A percentile compares a stretch with the other conserved stretches of the same genome.
These are phyloP conservation scores for Perca schrenkii DNA, from an alignment of 2,113 vertebrate genomes.

Conservation along the genomic window DNA sequence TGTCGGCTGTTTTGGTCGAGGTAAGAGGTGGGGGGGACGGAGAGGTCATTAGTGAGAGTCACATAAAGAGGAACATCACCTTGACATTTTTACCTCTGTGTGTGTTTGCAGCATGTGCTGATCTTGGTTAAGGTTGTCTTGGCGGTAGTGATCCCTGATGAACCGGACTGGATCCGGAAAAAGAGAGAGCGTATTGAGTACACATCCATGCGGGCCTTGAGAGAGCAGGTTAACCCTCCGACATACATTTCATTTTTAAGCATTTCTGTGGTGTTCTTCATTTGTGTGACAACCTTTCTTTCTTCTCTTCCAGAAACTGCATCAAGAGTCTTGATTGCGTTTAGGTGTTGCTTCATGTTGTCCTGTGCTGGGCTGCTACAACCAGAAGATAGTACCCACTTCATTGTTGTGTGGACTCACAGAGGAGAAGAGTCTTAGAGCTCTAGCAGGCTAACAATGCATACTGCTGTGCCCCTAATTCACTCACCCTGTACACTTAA, in stretches of 20 bases:
- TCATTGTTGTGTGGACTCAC: slow-evolving; percentile 18
- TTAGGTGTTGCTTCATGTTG: slow-evolving; percentile 8
- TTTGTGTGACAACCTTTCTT: not conserved
- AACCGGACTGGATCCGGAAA: slow-evolving; percentile 83
- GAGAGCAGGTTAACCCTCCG: slow-evolving; percentile 74
- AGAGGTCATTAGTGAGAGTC: not conserved
- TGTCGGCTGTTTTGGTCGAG: slow-evolving; percentile 82
- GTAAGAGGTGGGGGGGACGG: slow-evolving; percentile 51
- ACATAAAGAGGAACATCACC: too few relatives aligned
- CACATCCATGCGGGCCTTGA: slow-evolving; percentile 82
- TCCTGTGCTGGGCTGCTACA: slow-evolving; percentile 3
- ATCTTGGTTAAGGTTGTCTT: slow-evolving; percentile 82
- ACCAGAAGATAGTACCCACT: not conserved
- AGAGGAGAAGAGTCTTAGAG: not conserved
- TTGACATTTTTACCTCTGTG: not conserved
- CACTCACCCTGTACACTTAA: not conserved
- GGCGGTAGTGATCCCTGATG: slow-evolving; percentile 84
- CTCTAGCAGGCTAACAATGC: not conserved
- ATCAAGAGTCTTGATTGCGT: slow-evolving; percentile 40
- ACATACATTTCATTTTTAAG: not conserved
- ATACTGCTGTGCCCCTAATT: not conserved
- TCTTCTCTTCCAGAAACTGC: slow-evolving; percentile 47
- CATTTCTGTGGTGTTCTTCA: not conserved
- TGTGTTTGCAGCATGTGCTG: slow-evolving; percentile 81
- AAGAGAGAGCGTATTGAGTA: slow-evolving; percentile 83